phyloP scores from a whole-genome alignment of 2,888 invertebrate species.

The Conchocele bisecta region DNA sequence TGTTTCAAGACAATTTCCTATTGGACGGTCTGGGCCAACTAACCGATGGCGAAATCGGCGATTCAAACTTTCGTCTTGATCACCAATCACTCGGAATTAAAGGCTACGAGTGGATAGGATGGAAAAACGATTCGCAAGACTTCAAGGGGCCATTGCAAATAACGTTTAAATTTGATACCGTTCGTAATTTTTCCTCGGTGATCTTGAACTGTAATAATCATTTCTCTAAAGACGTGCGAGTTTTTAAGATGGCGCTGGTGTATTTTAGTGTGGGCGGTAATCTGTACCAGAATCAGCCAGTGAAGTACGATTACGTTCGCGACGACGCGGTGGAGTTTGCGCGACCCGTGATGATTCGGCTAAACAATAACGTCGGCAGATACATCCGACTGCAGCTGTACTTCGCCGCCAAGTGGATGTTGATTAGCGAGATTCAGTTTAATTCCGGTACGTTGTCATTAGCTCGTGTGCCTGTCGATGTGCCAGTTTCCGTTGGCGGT shows the following conservation, averaged over 20 bases:
- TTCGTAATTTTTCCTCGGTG: constrained; percentile 92
- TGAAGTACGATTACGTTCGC: constrained; percentile 86
- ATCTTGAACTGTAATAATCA: constrained; percentile 93
- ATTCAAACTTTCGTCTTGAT: constrained; percentile 88
- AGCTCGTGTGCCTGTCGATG: too few relatives aligned
- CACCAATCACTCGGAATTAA: constrained; percentile 86
- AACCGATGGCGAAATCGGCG: constrained; percentile 90
- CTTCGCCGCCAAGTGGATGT: constrained; percentile 93
- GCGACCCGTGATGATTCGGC: constrained; percentile 91
- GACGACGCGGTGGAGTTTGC: constrained; percentile 92
- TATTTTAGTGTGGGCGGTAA: constrained; percentile 91
- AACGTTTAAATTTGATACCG: constrained; percentile 93
- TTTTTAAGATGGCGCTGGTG: constrained; percentile 91
- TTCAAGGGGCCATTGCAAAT: constrained; percentile 88
- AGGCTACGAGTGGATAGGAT: constrained; percentile 95
- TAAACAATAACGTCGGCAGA: constrained; percentile 91
- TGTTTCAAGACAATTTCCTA: constrained; percentile 85
- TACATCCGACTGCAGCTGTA: constrained; percentile 90
- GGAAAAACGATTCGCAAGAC: constrained; percentile 87
- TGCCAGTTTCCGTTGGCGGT: too few relatives aligned
- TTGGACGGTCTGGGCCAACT: constrained; percentile 92
- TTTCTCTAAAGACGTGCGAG: constrained; percentile 92
- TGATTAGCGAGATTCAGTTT: constrained; percentile 94
- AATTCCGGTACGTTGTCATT: constrained; percentile 90
- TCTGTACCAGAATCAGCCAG: constrained; percentile 90